phyloP scores from a whole-genome alignment of 2,888 invertebrate genomes.

The Machimus rusticus region DNA sequence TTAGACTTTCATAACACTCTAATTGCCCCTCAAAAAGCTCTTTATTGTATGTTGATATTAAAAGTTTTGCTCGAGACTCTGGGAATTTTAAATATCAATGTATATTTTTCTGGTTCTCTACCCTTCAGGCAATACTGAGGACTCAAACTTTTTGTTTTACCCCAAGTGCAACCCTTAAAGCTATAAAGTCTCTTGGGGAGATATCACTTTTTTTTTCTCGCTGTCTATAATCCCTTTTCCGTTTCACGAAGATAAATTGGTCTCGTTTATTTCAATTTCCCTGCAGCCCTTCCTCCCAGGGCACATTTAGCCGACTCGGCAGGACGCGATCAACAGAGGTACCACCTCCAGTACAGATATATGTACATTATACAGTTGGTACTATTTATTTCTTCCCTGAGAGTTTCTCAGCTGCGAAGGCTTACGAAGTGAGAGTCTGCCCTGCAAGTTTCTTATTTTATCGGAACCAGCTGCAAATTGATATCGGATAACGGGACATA shows the following conservation, averaged over 20 bases:
- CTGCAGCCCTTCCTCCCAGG: not conserved
- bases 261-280: constrained; percentile 39
- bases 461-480: constrained; percentile 22
- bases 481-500: constrained; percentile 7
- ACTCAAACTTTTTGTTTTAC: not conserved
- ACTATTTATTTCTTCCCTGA: not conserved
- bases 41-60: no score
- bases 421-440: not conserved
- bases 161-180: not conserved
- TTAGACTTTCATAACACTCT: no score
- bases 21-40: no score
- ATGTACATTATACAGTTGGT: not conserved
- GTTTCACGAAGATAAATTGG: constrained; percentile 25
- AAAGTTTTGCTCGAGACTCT: no score
- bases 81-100: no score
- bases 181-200: not conserved
- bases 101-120: no score
- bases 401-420: not conserved
- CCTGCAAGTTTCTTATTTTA: constrained; percentile 19
- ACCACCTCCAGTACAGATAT: not conserved
- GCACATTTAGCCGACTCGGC: not conserved
- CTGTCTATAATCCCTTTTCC: constrained; percentile 10
- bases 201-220: not conserved
- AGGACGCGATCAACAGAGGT: not conserved
- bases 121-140: not conserved